Base-by-base conservation (phyloP, 92 coral and sea anemone genomes). In the Scolanthus callimorphus region DNA sequence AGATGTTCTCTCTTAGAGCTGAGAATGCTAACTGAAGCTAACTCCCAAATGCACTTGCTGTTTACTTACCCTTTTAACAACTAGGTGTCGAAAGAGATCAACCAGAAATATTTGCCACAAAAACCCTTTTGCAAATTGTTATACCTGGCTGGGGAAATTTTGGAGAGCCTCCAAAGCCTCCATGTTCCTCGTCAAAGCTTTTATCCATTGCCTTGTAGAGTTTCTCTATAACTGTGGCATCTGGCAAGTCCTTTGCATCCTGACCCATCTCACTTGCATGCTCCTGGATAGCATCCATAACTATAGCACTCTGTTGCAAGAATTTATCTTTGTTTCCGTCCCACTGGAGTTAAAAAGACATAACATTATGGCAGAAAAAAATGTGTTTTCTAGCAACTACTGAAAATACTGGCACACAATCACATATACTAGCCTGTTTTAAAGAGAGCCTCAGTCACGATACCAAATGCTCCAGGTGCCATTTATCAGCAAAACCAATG, bases 91-190 rank as follows among this genome's bases (percentile, higher is more conserved):
- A n/a, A n/a, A n/a, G n/a, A n/a, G n/a, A n/a, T n/a, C n/a, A n/a
- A n/a, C n/a, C n/a, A n/a, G n/a, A n/a, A n/a, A 28, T 34, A 52
- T 11, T 17, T 56, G 27, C 31, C 17, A 28, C 11, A 0, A 10
- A 25, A 53, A 53, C 27, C 6, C 2, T 56, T 9, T 3, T 25
- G 3, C n/a, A n/a, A n/a, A n/a, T n/a, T n/a, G n/a, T n/a, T 34
- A 15, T 34, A 91, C 98, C 74, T 51, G 96, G 96, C 52, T 92
- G 98, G 0, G 98, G 98, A 49, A 92, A 92, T 60, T 85, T 83
- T 31, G 98, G 98, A 11, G 98, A 91, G 4, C 96, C 98, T 3
- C 98, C 98, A 84, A 88, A 84, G 10, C 98, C 98, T 17, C 98
- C 98, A 31, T 62, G 53, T 31, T 77, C 91, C 21, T 80, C 96